Evolutionary conservation across 2,113 vertebrate species (phyloP).

Genomic region (Rhegmatorhina hoffmannsi): DNA sequence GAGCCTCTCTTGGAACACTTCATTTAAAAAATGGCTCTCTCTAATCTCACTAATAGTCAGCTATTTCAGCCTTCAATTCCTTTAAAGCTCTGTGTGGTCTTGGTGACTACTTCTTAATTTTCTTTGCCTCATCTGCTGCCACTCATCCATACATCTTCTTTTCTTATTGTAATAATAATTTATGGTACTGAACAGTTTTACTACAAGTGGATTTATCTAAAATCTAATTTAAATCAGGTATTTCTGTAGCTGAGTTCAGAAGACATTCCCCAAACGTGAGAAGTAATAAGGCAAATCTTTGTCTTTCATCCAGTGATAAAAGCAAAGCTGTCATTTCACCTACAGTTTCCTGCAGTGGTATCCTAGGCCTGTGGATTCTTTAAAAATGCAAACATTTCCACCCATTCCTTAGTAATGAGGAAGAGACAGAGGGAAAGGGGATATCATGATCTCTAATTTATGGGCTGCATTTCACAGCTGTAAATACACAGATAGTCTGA

Average conservation of each 20-base stretch:
- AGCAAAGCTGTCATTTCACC: conserved; percentile 1
- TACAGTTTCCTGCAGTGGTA: neutral
- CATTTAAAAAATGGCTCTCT: neutral
- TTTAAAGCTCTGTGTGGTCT: neutral
- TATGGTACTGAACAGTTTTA: neutral
- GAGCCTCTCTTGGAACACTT: neutral
- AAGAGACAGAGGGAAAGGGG: conserved; percentile 24
- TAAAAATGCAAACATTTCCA: conserved; percentile 46
- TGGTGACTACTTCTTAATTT: neutral
- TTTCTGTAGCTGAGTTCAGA: neutral
- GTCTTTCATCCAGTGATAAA: neutral
- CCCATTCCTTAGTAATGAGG: conserved; percentile 35
- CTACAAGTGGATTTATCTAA: neutral
- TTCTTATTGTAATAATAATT: neutral
- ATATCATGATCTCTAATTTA: conserved; percentile 38
- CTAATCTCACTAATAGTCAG: neutral
- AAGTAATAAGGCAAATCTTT: neutral
- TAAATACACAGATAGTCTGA: neutral
- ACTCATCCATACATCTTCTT: neutral
- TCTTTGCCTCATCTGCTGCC: neutral
- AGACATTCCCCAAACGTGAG: neutral
- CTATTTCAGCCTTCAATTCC: neutral
- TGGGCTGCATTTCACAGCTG: conserved; percentile 2
- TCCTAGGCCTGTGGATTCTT: conserved; percentile 9
- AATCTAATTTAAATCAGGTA: neutral